Base-by-base conservation (phyloP, 2,113 vertebrate genomes). In the Syngnathus floridae region DNA sequence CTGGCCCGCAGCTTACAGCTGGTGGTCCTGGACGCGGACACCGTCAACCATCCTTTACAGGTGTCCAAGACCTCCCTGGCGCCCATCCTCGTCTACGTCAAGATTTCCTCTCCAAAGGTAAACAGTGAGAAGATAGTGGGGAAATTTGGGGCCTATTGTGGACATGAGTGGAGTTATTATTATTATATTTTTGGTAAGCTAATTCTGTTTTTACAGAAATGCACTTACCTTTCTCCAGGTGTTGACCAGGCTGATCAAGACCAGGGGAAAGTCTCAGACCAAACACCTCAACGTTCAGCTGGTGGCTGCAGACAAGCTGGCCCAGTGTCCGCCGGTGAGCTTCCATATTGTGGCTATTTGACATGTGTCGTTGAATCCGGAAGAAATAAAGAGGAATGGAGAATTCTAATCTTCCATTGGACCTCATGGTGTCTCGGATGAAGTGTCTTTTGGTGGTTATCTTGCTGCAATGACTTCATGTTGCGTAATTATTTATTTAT, bases 221-320 rank as follows among this genome's bases (percentile, higher is more conserved):
- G 7, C 2, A n/a, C 36, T 13, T 7, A 31, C 7, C 62, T 5
- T 1, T 58, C 70, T 85, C 51, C 62, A 99, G 97, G 97, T 99
- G 84, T 92, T 99, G 86, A 95, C 98, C 66, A 93, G 94, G 81
- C 81, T 99, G 86, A 99, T 99, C 89, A 98, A 98, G 89, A 98
- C 96, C 21, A 91, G 97, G 88, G 97, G 97, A 65, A 99, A 99
- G 85, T 97, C 95, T 84, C 96, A 98, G 85, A 95, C 95, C 74
- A 99, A 99, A 83, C 96, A 99, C 85, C 93, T 99, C 70, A 98
- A 97, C 60, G 95, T 99, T 81, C 97, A 99, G 89, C 92, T 98
- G 91, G 96, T 98, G 75, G 97, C 96, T 62, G 93, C 96, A 82
- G 97, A 99, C 86, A 99, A 99, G 85, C 90, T 99, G 66, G 93